Evolutionary conservation across 64 coral and sea anemone genomes (phyloP), one percentile per base, ranked within the genome.

Genomic region (Montipora capricornis): DNA sequence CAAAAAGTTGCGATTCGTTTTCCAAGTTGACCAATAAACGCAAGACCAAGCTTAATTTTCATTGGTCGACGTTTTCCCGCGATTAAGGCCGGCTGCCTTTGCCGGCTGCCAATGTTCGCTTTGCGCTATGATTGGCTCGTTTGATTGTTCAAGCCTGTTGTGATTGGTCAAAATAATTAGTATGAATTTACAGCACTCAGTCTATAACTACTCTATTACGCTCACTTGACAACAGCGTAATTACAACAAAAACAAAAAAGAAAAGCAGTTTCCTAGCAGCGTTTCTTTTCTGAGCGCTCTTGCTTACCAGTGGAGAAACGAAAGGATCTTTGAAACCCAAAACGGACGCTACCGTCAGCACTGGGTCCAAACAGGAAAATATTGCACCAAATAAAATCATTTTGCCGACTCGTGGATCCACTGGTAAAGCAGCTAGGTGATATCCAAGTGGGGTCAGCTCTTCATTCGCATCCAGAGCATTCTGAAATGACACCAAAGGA

Each of bases 301-400:
- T 17, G 29, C 84, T 89, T 92, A 99, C 98, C 98, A 99, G 55
- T 57, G 98, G 98, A 13, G 77, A 92, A 20, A 99, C 98, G 82
- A 96, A 99, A 44, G 98, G 98, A 58, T 99, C 98, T 13, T 89
- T 96, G 68, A 96, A 99, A 80, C 98, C 98, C 69, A 99, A 80
- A 67, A 89, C 89, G 8, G 98, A 99, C 4, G 98, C 95, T 14
- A 99, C 89, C 13, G 98, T 99, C 8, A 99, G 49, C 4, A 99
- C 95, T 7, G 98, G 98, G 64, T 99, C 95, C 73, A 99, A 82
- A 89, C 98, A 99, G 24, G 98, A 99, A 83, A 99, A 96, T 49
- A 96, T 99, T 60, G 98, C 98, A 48, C 95, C 98, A 77, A 99
- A 99, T 2, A 99, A 69, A 49, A 99, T 99, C 60, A 99, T 99